Conservation (phyloP, 2,113 vertebrate species). For the Toxostoma redivivum region DNA sequence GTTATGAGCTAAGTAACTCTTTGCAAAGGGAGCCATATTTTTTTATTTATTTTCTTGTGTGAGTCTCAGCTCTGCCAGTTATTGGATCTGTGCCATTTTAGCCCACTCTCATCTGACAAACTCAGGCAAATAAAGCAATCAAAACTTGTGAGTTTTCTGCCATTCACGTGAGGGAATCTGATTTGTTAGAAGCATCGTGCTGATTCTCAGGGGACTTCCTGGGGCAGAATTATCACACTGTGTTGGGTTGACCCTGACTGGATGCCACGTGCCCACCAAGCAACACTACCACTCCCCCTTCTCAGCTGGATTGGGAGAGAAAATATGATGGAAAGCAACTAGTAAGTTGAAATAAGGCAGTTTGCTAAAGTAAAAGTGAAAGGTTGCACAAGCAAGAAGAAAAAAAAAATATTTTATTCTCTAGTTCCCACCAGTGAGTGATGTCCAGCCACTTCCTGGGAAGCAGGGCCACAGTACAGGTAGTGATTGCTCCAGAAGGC, state of each 20-base stretch:
- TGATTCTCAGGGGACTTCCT: neutral
- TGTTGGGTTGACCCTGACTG: neutral
- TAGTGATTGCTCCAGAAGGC: neutral
- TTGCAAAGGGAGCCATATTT: neutral
- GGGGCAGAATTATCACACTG: neutral
- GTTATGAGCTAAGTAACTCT: neutral
- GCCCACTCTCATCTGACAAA: neutral
- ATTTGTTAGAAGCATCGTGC: neutral
- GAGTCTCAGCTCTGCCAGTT: neutral
- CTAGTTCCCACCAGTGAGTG: neutral
- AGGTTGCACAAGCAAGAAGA: neutral
- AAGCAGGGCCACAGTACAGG: rapidly evolving
- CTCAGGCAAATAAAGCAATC: neutral
- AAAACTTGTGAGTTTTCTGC: neutral
- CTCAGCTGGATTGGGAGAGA: neutral
- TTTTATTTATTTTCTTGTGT: neutral
- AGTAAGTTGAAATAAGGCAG: neutral
- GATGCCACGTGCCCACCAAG: neutral
- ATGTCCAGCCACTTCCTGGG: neutral
- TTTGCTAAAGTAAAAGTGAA: neutral
- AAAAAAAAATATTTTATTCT: neutral
- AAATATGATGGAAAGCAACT: neutral
- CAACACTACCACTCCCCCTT: neutral
- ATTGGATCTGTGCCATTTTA: neutral
- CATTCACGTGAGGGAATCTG: neutral